These are phyloP conservation scores for Steatornis caripensis DNA, from an alignment of 2,113 vertebrate species.

Conservation along the genomic window DNA sequence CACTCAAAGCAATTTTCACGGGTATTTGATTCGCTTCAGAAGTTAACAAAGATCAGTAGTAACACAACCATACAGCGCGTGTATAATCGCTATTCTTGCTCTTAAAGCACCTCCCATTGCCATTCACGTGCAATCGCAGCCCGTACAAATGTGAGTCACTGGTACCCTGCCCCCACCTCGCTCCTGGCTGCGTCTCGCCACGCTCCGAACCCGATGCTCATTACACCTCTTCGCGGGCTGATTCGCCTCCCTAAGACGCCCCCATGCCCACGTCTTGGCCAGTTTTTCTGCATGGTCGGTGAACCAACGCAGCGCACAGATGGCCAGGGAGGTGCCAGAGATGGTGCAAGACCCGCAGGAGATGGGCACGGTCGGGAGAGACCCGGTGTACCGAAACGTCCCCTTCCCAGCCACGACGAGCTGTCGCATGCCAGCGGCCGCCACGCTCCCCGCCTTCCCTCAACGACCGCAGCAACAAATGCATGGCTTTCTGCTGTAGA, in stretches of 20 bases:
- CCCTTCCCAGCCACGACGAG: neutral
- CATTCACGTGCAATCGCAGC: too few relatives aligned
- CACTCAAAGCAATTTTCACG: neutral
- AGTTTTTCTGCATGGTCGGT: neutral
- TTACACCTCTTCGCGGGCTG: too few relatives aligned
- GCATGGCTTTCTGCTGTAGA: rapidly evolving
- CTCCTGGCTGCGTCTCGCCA: neutral
- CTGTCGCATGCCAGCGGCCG: neutral
- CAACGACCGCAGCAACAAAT: too few relatives aligned
- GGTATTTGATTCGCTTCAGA: neutral
- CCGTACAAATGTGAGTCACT: too few relatives aligned
- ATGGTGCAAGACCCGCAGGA: too few relatives aligned
- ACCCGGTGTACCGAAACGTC: rapidly evolving
- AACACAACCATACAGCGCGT: too few relatives aligned
- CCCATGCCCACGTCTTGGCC: neutral
- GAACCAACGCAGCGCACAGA: too few relatives aligned
- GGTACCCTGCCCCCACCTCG: too few relatives aligned
- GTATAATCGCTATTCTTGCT: neutral
- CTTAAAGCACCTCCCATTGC: neutral
- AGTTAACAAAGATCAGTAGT: neutral
- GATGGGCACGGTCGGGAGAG: neutral
- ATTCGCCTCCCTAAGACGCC: neutral
- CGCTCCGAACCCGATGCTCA: rapidly evolving
- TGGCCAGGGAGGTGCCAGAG: too few relatives aligned
- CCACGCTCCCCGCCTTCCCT: neutral